phyloP scores from a whole-genome alignment of 1,140 invertebrate species.

The Lordiphosa mommai region DNA sequence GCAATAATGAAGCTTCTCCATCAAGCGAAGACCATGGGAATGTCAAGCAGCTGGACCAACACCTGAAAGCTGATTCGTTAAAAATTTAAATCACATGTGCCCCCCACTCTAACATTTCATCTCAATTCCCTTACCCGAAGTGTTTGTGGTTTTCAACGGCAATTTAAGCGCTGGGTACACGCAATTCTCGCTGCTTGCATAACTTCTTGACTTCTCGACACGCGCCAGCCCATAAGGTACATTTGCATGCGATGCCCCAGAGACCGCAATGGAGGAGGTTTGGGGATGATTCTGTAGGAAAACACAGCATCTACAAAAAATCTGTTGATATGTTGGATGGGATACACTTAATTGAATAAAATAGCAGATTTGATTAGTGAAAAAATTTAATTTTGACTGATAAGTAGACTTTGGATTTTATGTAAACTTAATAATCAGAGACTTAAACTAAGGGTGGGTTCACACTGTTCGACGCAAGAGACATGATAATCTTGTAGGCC shows the following conservation, averaged over 20 bases:
- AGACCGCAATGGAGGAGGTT: slow-evolving; percentile 16
- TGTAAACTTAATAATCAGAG: too few species aligned
- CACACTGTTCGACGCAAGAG: too few species aligned
- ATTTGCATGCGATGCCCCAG: slow-evolving; percentile 62
- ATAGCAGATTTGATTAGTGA: too few species aligned
- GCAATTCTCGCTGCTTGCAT: slow-evolving; percentile 39
- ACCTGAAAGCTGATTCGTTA: slow-evolving; percentile 31
- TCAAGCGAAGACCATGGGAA: slow-evolving; percentile 1
- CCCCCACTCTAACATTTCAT: slow-evolving; percentile 4
- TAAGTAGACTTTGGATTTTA: too few species aligned
- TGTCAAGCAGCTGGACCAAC: slow-evolving; percentile 24
- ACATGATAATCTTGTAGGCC: too few species aligned
- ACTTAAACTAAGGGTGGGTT: too few species aligned
- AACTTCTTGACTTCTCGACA: slow-evolving; percentile 33
- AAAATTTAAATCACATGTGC: slow-evolving; percentile 60
- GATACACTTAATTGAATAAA: too few species aligned
- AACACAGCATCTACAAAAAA: background rate
- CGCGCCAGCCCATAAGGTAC: slow-evolving; percentile 31
- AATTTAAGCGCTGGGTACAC: slow-evolving; percentile 49
- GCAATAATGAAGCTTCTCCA: too few species aligned
- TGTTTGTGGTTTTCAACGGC: slow-evolving; percentile 27
- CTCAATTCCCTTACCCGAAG: slow-evolving; percentile 19
- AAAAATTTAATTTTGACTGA: too few species aligned
- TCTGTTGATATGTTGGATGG: too few species aligned
- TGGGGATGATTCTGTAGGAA: background rate